Percentiles rank a stretch among this genome's conserved stretches.
phyloP scores from a whole-genome alignment of 2,113 vertebrate species.

The Hyperopisus bebe region DNA sequence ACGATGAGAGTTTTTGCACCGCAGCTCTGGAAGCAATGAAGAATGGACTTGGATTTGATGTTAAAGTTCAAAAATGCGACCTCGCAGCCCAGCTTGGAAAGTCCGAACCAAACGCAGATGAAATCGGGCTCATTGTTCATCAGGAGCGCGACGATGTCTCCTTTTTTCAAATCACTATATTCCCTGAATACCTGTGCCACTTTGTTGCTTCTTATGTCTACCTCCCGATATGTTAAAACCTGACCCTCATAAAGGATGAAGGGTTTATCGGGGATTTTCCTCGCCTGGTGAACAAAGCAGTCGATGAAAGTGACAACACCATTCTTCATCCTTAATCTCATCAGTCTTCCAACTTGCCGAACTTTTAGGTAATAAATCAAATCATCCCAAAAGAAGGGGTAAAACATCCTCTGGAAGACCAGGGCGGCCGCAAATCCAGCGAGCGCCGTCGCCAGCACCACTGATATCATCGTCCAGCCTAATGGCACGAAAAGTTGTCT shows the following conservation, averaged over 20 bases:
- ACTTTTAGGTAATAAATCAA: slow-evolving; percentile 65
- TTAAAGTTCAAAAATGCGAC: slow-evolving; percentile 84
- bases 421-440: slow-evolving; percentile 54
- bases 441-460: slow-evolving; percentile 44
- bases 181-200: slow-evolving; percentile 61
- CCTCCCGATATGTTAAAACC: slow-evolving; percentile 64
- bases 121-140: slow-evolving; percentile 88
- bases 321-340: slow-evolving; percentile 46
- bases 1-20: slow-evolving; percentile 69
- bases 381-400: slow-evolving; percentile 75
- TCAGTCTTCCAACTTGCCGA: slow-evolving; percentile 36
- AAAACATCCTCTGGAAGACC: slow-evolving; percentile 56
- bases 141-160: slow-evolving; percentile 72
- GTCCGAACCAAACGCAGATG: slow-evolving; percentile 76
- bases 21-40: slow-evolving; percentile 73
- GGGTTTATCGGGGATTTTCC: slow-evolving; percentile 60
- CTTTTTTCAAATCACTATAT: slow-evolving; percentile 47
- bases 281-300: slow-evolving; percentile 64
- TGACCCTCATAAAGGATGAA: slow-evolving; percentile 72
- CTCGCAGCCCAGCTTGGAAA: slow-evolving; percentile 75
- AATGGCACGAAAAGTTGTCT: neutral
- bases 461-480: slow-evolving; percentile 42
- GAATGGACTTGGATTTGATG: slow-evolving; percentile 60
- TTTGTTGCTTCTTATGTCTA: slow-evolving; percentile 68
- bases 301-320: slow-evolving; percentile 69